Base-by-base conservation (phyloP, 2,888 invertebrate species). In the Drosophila quinaria region DNA sequence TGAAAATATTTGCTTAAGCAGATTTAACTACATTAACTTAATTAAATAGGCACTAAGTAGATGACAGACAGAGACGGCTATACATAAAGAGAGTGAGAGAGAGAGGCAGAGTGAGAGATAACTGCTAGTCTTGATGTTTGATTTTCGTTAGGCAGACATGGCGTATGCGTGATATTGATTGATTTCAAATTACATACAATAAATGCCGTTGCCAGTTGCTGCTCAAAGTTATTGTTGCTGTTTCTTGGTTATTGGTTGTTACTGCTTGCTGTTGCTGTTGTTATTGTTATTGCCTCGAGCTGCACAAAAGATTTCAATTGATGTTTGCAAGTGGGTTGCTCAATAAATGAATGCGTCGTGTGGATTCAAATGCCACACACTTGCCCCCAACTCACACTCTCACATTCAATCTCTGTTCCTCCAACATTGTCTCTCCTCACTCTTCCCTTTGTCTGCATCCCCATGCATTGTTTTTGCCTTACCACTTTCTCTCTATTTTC, bases 1-100 rank as follows among this genome's bases (percentile, higher is more conserved):
- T 76, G 75, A 50, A 82, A 88, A 90, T 86, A 90, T 86, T 90
- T 86, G 80, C 89, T 80, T 88, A 86, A 88, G 89, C 86, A 80
- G 90, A 90, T 86, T 86, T 86, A 86, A 86, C 83, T 90, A 86
- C 90, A 86, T 86, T 86, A 86, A 86, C 89, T 88, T 86, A 88
- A 86, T 86, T 90, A 86, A 90, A 86, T 85, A 88, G 90, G 85
- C 82, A 72, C 86, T 85, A 85, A 89, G 81, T 76, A 72, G 74
- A 71, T 71, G 73, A 62, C 37, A 56, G 65, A 62, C 37, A 17
- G 61, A 52, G 64, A 61, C 19, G 25, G 61, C 44, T 37, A 29
- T 19, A 25, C 4, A 5, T 0, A 11, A 13, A 11, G 8, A 22
- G 5, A 17, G 22, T 15, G n/a, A 22, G 17, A 31, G 49, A 19